phyloP scores from a whole-genome alignment of 2,888 invertebrate genomes.

The Pseudococcus longispinus region DNA sequence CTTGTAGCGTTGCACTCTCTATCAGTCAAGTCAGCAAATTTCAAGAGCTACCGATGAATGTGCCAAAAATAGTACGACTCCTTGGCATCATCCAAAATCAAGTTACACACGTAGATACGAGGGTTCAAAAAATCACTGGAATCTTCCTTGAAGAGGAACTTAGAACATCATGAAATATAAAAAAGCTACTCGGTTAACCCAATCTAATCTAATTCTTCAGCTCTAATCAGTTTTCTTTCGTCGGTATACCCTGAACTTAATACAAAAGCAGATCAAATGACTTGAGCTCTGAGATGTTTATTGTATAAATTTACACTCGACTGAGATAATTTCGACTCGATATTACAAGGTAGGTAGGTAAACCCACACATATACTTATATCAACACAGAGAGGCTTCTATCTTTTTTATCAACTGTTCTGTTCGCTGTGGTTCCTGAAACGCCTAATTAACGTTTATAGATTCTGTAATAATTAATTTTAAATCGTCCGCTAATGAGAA shows the following conservation, averaged over 20 bases:
- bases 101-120: too few relatives aligned
- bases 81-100: too few relatives aligned
- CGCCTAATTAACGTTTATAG: slow-evolving; percentile 35
- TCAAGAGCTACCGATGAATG: too few relatives aligned
- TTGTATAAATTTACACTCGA: neutral
- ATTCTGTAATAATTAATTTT: slow-evolving; percentile 47
- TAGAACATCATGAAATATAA: too few relatives aligned
- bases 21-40: too few relatives aligned
- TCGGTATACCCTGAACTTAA: neutral
- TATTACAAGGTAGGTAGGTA: neutral
- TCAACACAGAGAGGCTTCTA: neutral
- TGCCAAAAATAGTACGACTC: too few relatives aligned
- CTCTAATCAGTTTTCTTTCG: neutral
- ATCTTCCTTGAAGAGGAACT: too few relatives aligned
- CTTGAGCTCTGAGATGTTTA: neutral
- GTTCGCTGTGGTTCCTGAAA: neutral
- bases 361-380: neutral
- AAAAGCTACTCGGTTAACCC: too few relatives aligned
- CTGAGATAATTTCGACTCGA: neutral
- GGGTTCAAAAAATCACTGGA: too few relatives aligned
- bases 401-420: neutral
- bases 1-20: too few relatives aligned
- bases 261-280: neutral
- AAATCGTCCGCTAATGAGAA: slow-evolving; percentile 46
- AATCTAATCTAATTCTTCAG: too few relatives aligned